These are phyloP conservation scores for Hydrolagus affinis DNA, from an alignment of 2,113 vertebrate species.

Conservation along the genomic window DNA sequence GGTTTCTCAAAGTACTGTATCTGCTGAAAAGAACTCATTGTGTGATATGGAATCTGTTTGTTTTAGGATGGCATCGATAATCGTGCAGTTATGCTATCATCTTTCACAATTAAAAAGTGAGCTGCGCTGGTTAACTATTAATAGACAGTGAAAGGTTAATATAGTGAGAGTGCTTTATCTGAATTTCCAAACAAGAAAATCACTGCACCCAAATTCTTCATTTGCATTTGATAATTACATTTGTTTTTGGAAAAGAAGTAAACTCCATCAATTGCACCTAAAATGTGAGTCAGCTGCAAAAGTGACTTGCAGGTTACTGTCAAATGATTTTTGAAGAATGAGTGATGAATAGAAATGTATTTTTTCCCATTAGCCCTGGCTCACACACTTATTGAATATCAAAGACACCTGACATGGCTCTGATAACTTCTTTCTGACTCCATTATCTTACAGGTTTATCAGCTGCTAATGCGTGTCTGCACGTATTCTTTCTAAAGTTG, in stretches of 20 bases:
- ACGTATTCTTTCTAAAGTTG: conserved; percentile 12
- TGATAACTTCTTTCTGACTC: conserved; percentile 19
- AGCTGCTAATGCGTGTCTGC: conserved; percentile 19
- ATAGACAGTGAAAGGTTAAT: not conserved
- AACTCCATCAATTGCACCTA: not conserved
- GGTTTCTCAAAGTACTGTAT: not conserved
- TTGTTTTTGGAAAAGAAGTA: not conserved
- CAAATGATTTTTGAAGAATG: not conserved
- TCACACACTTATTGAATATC: conserved; percentile 3
- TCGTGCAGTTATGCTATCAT: not conserved
- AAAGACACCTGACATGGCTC: not conserved
- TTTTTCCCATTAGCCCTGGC: conserved; percentile 4
- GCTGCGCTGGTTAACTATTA: not conserved
- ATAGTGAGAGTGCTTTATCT: not conserved
- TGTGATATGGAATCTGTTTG: not conserved
- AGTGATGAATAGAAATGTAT: conserved; percentile 2
- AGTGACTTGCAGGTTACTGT: not conserved
- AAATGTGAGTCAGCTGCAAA: not conserved
- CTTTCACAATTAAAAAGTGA: too few relatives aligned
- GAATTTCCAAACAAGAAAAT: not conserved
- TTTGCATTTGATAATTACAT: not conserved
- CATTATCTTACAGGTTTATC: conserved; percentile 25
- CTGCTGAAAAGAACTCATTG: not conserved
- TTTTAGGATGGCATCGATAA: too few relatives aligned
- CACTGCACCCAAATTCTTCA: not conserved